Percentiles rank a stretch among this genome's conserved stretches.
Evolutionary conservation across 1,140 invertebrate genomes (phyloP).

Genomic region (Drosophila ficusphila): DNA sequence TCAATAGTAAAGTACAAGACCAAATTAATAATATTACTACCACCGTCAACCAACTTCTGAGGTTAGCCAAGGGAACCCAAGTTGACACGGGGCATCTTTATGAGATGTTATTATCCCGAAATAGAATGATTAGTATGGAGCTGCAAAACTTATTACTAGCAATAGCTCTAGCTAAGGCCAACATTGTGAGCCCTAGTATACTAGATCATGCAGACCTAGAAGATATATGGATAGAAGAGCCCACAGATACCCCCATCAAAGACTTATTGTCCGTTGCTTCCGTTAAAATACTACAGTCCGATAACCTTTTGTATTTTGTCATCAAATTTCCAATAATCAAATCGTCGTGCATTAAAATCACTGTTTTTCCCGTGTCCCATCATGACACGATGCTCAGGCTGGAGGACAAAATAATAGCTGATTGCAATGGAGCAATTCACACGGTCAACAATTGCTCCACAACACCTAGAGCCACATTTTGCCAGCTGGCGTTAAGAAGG

Average conservation of each 20-base stretch:
- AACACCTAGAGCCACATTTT: background rate
- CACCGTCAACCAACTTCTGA: too few species aligned
- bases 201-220: conserved; percentile 11
- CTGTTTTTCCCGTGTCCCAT: background rate
- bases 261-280: background rate
- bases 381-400: background rate
- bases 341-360: background rate
- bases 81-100: too few species aligned
- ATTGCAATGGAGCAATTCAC: background rate
- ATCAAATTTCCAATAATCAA: background rate
- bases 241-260: background rate
- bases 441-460: too few species aligned
- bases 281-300: background rate
- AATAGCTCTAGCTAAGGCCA: conserved; percentile 16
- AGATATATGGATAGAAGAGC: too few species aligned
- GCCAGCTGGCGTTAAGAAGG: background rate
- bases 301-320: background rate
- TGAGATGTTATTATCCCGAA: conserved; percentile 12
- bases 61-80: too few species aligned
- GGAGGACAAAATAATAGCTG: background rate
- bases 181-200: conserved; percentile 23
- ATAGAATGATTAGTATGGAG: conserved; percentile 31
- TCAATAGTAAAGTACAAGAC: too few species aligned
- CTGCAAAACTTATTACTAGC: background rate
- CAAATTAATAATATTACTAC: background rate